Conservation (phyloP, 2,113 vertebrate genomes). For the Ceyx melanurus region DNA sequence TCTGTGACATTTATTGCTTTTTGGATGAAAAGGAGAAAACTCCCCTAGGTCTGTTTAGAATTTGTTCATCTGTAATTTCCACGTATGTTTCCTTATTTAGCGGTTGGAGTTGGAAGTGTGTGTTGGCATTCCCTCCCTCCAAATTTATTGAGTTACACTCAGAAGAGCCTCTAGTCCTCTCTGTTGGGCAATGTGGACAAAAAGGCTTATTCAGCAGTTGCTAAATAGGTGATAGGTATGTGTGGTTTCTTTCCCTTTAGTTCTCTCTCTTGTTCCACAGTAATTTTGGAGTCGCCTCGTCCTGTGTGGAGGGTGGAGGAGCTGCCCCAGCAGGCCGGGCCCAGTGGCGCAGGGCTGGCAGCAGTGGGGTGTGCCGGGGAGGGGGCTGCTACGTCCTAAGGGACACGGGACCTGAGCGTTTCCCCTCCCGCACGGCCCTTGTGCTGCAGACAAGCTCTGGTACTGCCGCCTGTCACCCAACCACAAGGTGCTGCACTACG, state of each 20-base stretch:
- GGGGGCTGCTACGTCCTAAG: neutral
- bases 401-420: neutral
- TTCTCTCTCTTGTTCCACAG: neutral
- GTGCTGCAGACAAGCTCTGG: constrained; percentile 90
- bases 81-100: constrained; percentile 66
- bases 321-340: neutral
- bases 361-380: neutral
- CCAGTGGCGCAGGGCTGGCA: neutral
- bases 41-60: constrained; percentile 63
- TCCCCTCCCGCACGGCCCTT: accelerated
- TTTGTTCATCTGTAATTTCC: constrained; percentile 69
- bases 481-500: constrained; percentile 96
- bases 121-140: constrained; percentile 55
- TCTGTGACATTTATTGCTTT: constrained; percentile 66
- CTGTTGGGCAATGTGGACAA: constrained; percentile 45
- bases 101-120: constrained; percentile 53
- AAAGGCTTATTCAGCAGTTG: constrained; percentile 62
- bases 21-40: constrained; percentile 64
- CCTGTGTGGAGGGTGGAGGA: accelerated
- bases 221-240: constrained; percentile 58
- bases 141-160: constrained; percentile 56
- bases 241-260: constrained; percentile 7
- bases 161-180: constrained; percentile 30
- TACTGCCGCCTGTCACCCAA: constrained; percentile 96
- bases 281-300: neutral